Percentiles rank a stretch among this genome's conserved stretches.
phyloP scores from a whole-genome alignment of 2,888 invertebrate genomes.

The Melanostoma scalare region DNA sequence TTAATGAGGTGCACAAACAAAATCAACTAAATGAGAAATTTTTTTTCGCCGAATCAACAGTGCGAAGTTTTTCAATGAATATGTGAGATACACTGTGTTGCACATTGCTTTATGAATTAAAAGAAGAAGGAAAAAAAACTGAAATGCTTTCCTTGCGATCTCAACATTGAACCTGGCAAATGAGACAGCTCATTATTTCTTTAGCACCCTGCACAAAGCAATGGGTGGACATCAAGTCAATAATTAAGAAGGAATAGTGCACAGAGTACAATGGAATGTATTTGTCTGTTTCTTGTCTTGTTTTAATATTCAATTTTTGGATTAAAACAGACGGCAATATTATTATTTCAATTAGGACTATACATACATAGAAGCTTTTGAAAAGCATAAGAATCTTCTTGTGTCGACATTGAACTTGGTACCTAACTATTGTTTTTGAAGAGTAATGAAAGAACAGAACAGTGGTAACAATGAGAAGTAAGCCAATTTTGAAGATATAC shows the following conservation, averaged over 20 bases:
- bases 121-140: background rate
- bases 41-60: constrained; percentile 40
- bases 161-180: constrained; percentile 43
- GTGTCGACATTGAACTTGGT: constrained; percentile 21
- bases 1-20: constrained; percentile 64
- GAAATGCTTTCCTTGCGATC: constrained; percentile 14
- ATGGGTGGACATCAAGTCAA: constrained; percentile 26
- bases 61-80: constrained; percentile 17
- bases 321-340: constrained; percentile 26
- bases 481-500: no score
- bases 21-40: constrained; percentile 43
- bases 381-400: background rate
- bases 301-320: constrained; percentile 18
- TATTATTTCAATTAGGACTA: constrained; percentile 4
- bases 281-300: constrained; percentile 17
- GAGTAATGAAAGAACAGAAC: background rate
- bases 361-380: background rate
- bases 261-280: constrained; percentile 4
- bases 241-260: constrained; percentile 23
- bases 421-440: background rate
- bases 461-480: background rate
- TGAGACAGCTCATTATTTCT: constrained; percentile 41
- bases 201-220: constrained; percentile 3
- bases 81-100: background rate
- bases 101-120: constrained; percentile 25